Percentiles rank a stretch among this genome's conserved stretches.
These are phyloP conservation scores for Nyleta sp. DNA, from an alignment of 2,888 invertebrate genomes.

Conservation along the genomic window DNA sequence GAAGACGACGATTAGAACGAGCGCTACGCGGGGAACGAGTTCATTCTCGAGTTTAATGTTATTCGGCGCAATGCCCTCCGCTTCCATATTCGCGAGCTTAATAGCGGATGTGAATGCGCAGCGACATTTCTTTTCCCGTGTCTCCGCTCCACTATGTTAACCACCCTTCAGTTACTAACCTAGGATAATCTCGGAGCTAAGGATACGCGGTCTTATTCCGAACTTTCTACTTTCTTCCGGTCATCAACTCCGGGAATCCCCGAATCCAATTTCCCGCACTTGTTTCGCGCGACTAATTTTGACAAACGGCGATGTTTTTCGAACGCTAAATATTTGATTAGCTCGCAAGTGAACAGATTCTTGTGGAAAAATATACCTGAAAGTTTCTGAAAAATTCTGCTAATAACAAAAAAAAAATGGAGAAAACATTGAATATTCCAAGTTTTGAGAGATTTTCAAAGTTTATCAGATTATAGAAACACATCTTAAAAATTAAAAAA, in stretches of 20 bases:
- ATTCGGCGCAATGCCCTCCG: conserved; percentile 34
- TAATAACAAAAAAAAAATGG: too few species aligned
- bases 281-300: conserved; percentile 12
- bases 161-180: conserved; percentile 58
- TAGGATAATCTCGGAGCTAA: conserved; percentile 42
- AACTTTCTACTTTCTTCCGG: conserved; percentile 39
- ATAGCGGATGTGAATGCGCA: conserved; percentile 35
- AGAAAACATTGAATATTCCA: too few species aligned
- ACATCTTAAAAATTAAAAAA: too few species aligned
- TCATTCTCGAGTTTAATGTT: conserved; percentile 53
- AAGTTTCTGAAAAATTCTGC: too few species aligned
- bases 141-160: conserved; percentile 24
- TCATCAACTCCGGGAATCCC: conserved; percentile 36
- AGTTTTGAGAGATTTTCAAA: too few species aligned
- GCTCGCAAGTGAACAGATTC: too few species aligned
- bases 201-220: conserved; percentile 26
- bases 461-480: too few species aligned
- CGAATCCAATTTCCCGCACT: conserved; percentile 20
- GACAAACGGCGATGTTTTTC: conserved; percentile 14
- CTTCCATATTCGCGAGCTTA: conserved; percentile 41
- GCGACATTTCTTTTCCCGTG: conserved; percentile 24
- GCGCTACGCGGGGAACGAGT: conserved; percentile 25
- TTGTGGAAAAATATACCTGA: too few species aligned
- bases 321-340: too few species aligned
- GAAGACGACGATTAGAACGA: conserved; percentile 49